Percentiles rank a stretch among this genome's conserved stretches.
phyloP scores from a whole-genome alignment of 1,140 invertebrate species.

The Sitobion miscanthi region DNA sequence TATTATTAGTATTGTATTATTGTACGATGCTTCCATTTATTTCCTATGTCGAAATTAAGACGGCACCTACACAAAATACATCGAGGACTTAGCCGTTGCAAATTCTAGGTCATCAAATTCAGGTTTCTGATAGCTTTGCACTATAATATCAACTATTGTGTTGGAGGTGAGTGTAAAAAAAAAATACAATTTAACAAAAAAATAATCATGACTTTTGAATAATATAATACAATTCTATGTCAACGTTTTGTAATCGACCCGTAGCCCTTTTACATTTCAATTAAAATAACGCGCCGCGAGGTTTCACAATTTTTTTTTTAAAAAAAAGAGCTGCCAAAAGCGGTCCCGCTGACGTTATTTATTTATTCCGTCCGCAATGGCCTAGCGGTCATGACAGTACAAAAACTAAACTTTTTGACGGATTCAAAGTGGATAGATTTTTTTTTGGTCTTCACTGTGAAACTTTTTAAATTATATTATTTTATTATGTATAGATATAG shows the following conservation, averaged over 20 bases:
- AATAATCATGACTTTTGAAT: neutral
- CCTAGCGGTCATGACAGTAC: neutral
- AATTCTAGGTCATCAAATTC: neutral
- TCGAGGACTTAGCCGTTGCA: neutral
- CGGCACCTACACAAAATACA: neutral
- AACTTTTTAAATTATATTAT: constrained; percentile 13
- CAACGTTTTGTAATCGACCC: neutral
- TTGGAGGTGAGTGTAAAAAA: neutral
- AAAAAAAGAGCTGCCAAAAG: neutral
- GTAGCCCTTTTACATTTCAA: neutral
- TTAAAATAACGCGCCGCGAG: neutral
- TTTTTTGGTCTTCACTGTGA: neutral
- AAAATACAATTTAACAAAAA: neutral
- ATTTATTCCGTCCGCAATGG: neutral
- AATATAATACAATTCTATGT: neutral
- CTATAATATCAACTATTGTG: neutral
- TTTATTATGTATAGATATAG: neutral
- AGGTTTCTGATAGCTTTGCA: neutral
- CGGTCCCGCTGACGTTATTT: neutral
- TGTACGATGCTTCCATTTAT: neutral
- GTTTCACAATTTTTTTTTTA: neutral
- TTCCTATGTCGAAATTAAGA: neutral
- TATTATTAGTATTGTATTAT: neutral
- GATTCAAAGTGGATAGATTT: neutral
- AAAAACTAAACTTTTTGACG: constrained; percentile 24